phyloP scores from a whole-genome alignment of 2,113 vertebrate genomes.

The Ursus arctos region DNA sequence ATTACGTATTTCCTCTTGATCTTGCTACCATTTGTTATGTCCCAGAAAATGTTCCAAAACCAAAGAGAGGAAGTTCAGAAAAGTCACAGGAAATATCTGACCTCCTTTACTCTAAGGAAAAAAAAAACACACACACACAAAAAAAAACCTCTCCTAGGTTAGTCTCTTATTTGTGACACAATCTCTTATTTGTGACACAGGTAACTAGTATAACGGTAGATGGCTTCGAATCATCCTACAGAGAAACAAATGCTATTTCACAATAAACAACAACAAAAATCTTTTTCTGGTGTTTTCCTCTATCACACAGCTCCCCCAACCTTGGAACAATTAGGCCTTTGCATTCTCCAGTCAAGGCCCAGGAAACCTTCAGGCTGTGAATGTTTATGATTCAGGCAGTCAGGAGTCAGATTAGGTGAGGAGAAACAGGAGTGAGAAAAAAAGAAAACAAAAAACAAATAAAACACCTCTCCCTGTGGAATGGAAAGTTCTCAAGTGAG shows the following conservation, averaged over 20 bases:
- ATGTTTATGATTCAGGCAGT: neutral
- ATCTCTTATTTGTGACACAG: neutral
- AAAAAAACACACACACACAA: neutral
- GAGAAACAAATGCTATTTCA: neutral
- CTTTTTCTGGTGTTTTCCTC: neutral
- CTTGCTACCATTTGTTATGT: slow-evolving; percentile 3
- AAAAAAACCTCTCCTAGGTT: neutral
- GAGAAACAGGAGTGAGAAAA: neutral
- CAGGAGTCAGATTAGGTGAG: neutral
- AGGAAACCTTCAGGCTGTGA: neutral
- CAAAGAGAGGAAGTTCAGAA: slow-evolving; percentile 62
- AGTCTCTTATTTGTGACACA: neutral
- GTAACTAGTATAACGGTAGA: neutral
- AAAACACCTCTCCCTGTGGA: neutral
- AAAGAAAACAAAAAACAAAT: neutral
- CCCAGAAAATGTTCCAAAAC: slow-evolving; percentile 46
- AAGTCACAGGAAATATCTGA: slow-evolving; percentile 54
- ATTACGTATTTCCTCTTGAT: slow-evolving; percentile 14
- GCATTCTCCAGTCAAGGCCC: neutral
- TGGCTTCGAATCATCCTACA: neutral
- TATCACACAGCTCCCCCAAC: neutral
- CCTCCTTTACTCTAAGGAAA: neutral
- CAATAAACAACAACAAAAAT: neutral
- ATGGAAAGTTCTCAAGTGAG: slow-evolving; percentile 47
- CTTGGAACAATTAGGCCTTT: neutral